phyloP scores from a whole-genome alignment of 2,113 vertebrate genomes.

The Engystomops pustulosus region DNA sequence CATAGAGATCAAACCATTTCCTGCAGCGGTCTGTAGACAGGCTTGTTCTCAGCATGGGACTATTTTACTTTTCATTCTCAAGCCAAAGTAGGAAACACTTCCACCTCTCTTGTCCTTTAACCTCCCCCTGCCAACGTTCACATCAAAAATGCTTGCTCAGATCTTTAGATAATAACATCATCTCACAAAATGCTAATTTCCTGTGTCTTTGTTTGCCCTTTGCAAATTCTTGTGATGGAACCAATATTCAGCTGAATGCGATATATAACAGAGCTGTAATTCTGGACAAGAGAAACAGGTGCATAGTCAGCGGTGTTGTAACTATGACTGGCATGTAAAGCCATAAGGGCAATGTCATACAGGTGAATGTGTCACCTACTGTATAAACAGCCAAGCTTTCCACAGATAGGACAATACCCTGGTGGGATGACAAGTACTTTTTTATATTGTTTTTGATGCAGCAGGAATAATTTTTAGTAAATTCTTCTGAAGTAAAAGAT shows the following conservation, averaged over 20 bases:
- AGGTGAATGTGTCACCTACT: neutral
- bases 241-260: neutral
- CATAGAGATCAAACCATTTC: slow-evolving; percentile 49
- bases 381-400: neutral
- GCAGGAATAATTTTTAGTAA: no score
- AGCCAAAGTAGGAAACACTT: slow-evolving; percentile 33
- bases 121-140: neutral
- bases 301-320: neutral
- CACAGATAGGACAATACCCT: neutral
- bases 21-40: slow-evolving; percentile 25
- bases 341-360: neutral
- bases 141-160: slow-evolving; percentile 10
- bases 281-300: neutral
- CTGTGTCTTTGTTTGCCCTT: slow-evolving; percentile 17
- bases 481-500: no score
- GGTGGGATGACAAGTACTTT: neutral
- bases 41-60: slow-evolving; percentile 50
- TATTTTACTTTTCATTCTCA: slow-evolving; percentile 24
- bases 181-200: slow-evolving; percentile 33
- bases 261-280: neutral
- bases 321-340: neutral
- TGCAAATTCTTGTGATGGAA: neutral
- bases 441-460: no score
- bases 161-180: slow-evolving; percentile 10
- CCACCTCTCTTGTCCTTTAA: slow-evolving; percentile 11